Evolutionary conservation across 1,140 invertebrate species (phyloP).

Genomic region (Zaprionus inermis): DNA sequence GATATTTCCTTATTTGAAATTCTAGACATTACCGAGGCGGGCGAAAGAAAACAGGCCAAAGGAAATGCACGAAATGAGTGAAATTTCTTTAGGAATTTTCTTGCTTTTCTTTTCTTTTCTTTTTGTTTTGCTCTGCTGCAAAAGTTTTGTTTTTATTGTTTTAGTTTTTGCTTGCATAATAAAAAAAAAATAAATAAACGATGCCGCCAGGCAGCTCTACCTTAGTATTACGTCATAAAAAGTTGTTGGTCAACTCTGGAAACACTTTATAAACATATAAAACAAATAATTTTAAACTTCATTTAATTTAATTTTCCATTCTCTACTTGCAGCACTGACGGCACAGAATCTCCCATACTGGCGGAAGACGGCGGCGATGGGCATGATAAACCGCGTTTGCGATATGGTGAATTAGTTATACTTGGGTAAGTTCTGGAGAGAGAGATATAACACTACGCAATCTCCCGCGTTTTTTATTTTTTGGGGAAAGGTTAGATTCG

Average conservation of each 20-base stretch:
- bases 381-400: constrained; percentile 89
- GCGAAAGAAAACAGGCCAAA: neutral
- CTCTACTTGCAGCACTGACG: constrained; percentile 87
- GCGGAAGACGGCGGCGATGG: constrained; percentile 88
- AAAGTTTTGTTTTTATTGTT: constrained; percentile 62
- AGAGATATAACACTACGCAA: neutral
- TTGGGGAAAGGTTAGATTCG: neutral
- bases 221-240: constrained; percentile 16
- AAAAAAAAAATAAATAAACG: constrained; percentile 9
- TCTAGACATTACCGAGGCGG: constrained; percentile 36
- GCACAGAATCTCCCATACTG: constrained; percentile 89
- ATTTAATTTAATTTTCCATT: constrained; percentile 24
- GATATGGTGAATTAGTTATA: constrained; percentile 97
- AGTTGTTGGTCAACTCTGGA: neutral
- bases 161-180: constrained; percentile 35
- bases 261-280: neutral
- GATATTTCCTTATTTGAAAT: constrained; percentile 62
- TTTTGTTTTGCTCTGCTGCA: constrained; percentile 21
- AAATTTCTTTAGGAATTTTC: constrained; percentile 69
- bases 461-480: no score
- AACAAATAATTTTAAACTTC: constrained; percentile 7
- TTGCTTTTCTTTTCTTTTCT: constrained; percentile 38
- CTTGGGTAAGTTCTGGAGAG: constrained; percentile 89
- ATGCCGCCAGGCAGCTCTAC: neutral
- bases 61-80: constrained; percentile 59